Evolutionary conservation across 2,113 vertebrate genomes (phyloP).

Genomic region (Elephantulus edwardii): DNA sequence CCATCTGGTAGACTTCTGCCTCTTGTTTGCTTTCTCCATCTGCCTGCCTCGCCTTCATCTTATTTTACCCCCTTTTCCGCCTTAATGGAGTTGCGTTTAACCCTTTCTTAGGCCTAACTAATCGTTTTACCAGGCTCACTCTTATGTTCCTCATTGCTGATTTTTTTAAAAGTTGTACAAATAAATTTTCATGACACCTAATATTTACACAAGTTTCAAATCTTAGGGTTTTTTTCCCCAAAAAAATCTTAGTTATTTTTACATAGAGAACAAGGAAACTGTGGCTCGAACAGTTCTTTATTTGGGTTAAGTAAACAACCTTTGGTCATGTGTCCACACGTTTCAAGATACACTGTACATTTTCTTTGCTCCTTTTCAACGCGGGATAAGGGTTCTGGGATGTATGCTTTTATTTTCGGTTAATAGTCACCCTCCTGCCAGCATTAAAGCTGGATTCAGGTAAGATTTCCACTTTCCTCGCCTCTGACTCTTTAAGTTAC

Average conservation of each 20-base stretch:
- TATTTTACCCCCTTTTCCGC: neutral
- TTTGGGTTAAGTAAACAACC: neutral
- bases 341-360: neutral
- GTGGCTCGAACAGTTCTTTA: neutral
- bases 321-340: neutral
- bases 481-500: neutral
- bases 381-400: neutral
- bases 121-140: conserved; percentile 28
- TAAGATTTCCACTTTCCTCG: neutral
- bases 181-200: neutral
- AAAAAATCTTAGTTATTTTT: neutral
- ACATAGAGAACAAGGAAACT: neutral
- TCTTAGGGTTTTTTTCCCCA: no score
- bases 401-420: neutral
- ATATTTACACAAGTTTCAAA: neutral
- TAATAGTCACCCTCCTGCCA: neutral
- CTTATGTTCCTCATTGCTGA: neutral
- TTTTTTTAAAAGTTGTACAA: neutral
- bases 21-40: conserved; percentile 64
- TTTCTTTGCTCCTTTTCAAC: no score
- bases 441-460: neutral
- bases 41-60: conserved; percentile 12
- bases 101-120: conserved; percentile 41
- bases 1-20: conserved; percentile 63
- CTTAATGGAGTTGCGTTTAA: conserved; percentile 59